phyloP scores from a whole-genome alignment of 2,113 vertebrate genomes.

The Oriolus oriolus region DNA sequence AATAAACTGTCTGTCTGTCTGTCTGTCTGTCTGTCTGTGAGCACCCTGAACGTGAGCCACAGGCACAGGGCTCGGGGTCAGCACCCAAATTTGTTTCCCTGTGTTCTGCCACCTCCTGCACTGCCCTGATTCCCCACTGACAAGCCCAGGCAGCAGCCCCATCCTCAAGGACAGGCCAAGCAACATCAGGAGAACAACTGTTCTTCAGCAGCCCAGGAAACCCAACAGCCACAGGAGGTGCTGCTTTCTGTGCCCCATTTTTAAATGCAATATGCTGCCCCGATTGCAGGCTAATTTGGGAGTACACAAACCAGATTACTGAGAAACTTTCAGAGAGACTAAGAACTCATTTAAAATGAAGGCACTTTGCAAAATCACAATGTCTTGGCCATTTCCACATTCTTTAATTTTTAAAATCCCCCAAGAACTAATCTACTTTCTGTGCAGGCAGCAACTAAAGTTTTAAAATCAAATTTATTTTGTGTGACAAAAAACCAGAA shows the following conservation, averaged over 20 bases:
- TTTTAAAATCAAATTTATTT: neutral
- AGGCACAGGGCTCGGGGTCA: neutral
- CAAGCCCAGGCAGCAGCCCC: neutral
- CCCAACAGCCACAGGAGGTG: neutral
- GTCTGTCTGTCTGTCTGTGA: neutral
- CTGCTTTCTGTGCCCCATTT: neutral
- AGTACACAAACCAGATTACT: neutral
- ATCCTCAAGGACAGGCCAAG: neutral
- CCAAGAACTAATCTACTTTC: neutral
- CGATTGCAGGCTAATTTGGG: neutral
- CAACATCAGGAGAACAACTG: neutral
- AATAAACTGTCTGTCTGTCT: neutral
- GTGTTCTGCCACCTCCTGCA: neutral
- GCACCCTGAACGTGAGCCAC: neutral
- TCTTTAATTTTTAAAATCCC: slow-evolving; percentile 41
- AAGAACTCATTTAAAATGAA: neutral
- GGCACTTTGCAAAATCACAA: neutral
- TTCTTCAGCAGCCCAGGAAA: neutral
- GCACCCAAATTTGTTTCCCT: neutral
- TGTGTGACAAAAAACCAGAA: neutral
- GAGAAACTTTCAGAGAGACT: neutral
- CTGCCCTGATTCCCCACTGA: neutral
- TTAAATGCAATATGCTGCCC: neutral
- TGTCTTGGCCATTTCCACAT: neutral
- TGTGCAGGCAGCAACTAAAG: neutral